Evolutionary conservation across 2,888 invertebrate genomes (phyloP), one percentile per base, ranked within the genome.

Genomic region (Chouioia cunea): DNA sequence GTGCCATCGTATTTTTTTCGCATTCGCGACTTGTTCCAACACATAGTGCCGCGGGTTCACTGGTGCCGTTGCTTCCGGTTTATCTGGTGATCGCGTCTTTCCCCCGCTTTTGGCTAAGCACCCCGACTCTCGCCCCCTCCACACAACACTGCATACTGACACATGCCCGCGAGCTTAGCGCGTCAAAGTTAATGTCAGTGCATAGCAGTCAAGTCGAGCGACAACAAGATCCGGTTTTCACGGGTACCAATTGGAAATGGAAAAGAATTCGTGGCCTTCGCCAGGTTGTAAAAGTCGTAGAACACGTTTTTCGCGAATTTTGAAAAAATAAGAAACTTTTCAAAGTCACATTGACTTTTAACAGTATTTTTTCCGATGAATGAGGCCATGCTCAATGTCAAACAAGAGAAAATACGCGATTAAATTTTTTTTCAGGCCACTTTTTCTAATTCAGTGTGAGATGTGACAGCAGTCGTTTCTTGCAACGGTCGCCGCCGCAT

Each of bases 1-100:
- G 73, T 73, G 69, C 53, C 48, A 36, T n/a, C n/a, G 22, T 23
- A 52, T 65, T 65, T 23, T 44, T 20, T 48, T 62, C 56, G 20
- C 15, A 47, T 60, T 60, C 36, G 12, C 53, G 27, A 47, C 15
- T 23, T 15, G 22, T 14, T 58, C 20, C 36, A 16, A 47, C 22
- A n/a, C n/a, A 59, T 36, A 70, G 71, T 71, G 71, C 71, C 36
- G 66, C 70, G 70, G 57, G 65, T 66, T 65, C 65, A 57, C 59
- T 48, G 44, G n/a, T 47, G 63, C 58, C 63, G 22, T 66, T 66
- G 66, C 63, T 63, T 63, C 66, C 66, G 60, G 63, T 63, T 70
- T 27, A 65, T 54, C 60, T 20, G 46, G 44, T 46, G 65, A 65
- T 56, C 20, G 6, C 16, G 47, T 59, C 23, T 16, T 56, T 15